Evolutionary conservation across 2,113 vertebrate species (phyloP).

Genomic region (Agelaius tricolor): DNA sequence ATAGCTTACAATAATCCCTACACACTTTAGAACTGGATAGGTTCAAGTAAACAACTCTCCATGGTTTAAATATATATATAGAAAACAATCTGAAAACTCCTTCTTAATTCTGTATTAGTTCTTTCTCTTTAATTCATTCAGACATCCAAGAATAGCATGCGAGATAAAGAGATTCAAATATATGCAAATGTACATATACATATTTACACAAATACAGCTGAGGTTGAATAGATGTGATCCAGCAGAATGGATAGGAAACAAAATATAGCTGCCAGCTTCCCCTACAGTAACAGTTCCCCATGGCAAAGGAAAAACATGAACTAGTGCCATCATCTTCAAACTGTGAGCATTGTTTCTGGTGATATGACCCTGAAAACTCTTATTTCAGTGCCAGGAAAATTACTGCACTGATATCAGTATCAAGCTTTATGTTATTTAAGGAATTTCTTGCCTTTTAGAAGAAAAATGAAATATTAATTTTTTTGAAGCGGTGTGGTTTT

Average conservation of each 20-base stretch:
- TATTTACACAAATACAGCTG: slow-evolving; percentile 35
- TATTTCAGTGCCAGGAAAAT: neutral
- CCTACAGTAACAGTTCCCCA: neutral
- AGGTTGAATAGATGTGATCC: neutral
- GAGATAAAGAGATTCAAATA: slow-evolving; percentile 30
- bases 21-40: neutral
- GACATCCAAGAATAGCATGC: neutral
- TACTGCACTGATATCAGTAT: neutral
- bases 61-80: neutral
- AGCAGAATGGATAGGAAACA: neutral
- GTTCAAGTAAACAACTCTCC: neutral
- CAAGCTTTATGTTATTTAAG: neutral
- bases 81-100: neutral
- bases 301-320: neutral
- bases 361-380: neutral
- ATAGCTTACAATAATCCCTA: neutral
- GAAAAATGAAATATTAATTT: neutral
- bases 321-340: neutral
- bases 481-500: neutral
- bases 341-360: neutral
- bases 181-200: slow-evolving; percentile 3
- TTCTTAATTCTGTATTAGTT: neutral
- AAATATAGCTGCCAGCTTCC: neutral
- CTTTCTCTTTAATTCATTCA: slow-evolving; percentile 6
- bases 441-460: neutral